Evolutionary conservation across 2,888 invertebrate species (phyloP).

Genomic region (Lasius fuliginosus): DNA sequence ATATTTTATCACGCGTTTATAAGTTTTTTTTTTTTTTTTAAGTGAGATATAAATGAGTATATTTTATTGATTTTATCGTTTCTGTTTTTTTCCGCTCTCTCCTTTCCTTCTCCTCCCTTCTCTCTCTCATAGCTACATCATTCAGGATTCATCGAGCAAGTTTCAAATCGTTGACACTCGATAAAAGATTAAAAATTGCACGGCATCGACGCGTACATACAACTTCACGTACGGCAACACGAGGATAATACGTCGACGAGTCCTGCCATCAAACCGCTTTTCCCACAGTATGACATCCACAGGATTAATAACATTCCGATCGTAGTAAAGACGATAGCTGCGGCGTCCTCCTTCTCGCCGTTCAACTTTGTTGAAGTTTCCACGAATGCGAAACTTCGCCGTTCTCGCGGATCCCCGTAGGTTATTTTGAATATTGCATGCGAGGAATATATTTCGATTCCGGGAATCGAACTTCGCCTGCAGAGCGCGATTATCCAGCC

Average conservation of each 20-base stretch:
- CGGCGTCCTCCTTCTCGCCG: not conserved
- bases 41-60: too few relatives aligned
- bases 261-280: not conserved
- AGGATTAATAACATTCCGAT: conserved; percentile 40
- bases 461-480: conserved; percentile 71
- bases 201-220: not conserved
- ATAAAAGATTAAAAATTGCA: not conserved
- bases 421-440: conserved; percentile 80
- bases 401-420: conserved; percentile 62
- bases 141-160: not conserved
- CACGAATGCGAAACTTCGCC: conserved; percentile 54
- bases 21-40: too few relatives aligned
- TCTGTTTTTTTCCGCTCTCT: not conserved
- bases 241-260: not conserved
- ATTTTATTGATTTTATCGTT: not conserved
- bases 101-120: not conserved
- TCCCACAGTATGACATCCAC: conserved; percentile 27
- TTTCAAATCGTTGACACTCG: not conserved
- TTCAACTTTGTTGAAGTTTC: conserved; percentile 49
- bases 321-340: conserved; percentile 28
- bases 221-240: not conserved
- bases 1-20: too few relatives aligned
- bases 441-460: conserved; percentile 74
- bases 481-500: conserved; percentile 67
- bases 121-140: not conserved